A percentile compares a stretch with the other conserved stretches of the same genome.
Conservation (phyloP, 2,888 invertebrate genomes). For the Sphaerophoria rueppellii region DNA sequence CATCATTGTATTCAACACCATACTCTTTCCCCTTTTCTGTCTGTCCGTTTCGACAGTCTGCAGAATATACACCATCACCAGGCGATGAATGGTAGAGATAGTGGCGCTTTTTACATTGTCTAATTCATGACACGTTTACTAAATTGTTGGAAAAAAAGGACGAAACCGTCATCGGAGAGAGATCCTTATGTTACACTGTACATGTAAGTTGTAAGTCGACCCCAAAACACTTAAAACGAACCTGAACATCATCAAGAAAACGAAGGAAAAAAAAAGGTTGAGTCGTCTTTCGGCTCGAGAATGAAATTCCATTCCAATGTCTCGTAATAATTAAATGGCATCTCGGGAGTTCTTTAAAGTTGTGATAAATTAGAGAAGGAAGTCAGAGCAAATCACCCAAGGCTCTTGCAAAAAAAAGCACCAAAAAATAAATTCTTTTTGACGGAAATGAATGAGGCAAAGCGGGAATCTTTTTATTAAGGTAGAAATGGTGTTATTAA, state of each 20-base stretch:
- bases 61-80: neutral
- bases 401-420: neutral
- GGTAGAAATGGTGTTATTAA: no score
- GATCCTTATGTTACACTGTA: slow-evolving; percentile 7
- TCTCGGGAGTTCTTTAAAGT: slow-evolving; percentile 47
- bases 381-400: neutral
- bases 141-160: slow-evolving; percentile 37
- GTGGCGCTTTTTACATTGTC: slow-evolving; percentile 8
- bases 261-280: slow-evolving; percentile 22
- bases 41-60: slow-evolving; percentile 4
- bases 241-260: neutral
- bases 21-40: slow-evolving; percentile 27
- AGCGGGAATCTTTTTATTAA: neutral
- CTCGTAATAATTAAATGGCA: slow-evolving; percentile 64
- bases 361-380: slow-evolving; percentile 17
- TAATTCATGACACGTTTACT: slow-evolving; percentile 51
- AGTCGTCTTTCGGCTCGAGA: neutral
- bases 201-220: slow-evolving; percentile 44
- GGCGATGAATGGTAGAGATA: neutral
- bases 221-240: slow-evolving; percentile 16
- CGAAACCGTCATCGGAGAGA: slow-evolving; percentile 16
- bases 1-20: slow-evolving; percentile 50
- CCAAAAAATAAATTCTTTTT: neutral
- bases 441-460: slow-evolving; percentile 11
- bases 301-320: slow-evolving; percentile 59